These are phyloP conservation scores for Chorisops tibialis DNA, from an alignment of 2,888 invertebrate genomes.

Conservation along the genomic window DNA sequence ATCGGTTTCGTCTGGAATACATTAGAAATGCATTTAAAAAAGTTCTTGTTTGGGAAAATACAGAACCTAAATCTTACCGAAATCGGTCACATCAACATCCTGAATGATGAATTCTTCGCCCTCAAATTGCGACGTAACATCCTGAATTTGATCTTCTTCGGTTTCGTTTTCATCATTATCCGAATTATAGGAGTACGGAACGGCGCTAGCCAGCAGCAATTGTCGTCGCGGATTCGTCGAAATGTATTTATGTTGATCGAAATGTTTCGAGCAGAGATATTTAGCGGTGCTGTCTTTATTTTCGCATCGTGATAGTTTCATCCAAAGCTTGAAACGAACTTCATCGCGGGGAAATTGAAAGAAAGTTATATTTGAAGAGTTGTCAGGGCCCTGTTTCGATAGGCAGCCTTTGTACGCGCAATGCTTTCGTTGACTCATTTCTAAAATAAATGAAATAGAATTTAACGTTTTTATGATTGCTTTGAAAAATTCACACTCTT, in stretches of 20 bases:
- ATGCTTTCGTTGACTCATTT: conserved; percentile 18
- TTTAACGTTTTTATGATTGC: not conserved
- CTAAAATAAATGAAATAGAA: not conserved
- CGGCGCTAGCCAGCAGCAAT: conserved; percentile 23
- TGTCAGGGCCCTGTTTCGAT: not conserved
- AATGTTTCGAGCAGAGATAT: conserved; percentile 32
- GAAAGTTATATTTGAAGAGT: conserved; percentile 18
- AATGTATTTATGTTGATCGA: conserved; percentile 30
- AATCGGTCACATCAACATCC: not conserved
- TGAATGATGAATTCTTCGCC: conserved; percentile 9
- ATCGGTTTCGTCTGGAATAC: not conserved
- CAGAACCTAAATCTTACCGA: not conserved
- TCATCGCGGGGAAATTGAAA: conserved; percentile 29
- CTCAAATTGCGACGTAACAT: conserved; percentile 18
- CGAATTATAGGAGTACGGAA: conserved; percentile 27
- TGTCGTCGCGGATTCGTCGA: conserved; percentile 30
- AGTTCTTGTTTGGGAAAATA: not conserved
- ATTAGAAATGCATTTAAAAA: not conserved
- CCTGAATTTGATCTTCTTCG: conserved; percentile 12
- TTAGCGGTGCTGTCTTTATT: conserved; percentile 5
- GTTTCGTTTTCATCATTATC: conserved; percentile 22
- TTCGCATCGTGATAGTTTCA: conserved; percentile 22
- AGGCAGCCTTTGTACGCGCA: conserved; percentile 29
- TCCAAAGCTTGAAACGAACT: conserved; percentile 23
- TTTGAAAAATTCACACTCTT: too few species aligned